phyloP scores from a whole-genome alignment of 2,797 vertebrate genomes.

The Sebastes jordani region DNA sequence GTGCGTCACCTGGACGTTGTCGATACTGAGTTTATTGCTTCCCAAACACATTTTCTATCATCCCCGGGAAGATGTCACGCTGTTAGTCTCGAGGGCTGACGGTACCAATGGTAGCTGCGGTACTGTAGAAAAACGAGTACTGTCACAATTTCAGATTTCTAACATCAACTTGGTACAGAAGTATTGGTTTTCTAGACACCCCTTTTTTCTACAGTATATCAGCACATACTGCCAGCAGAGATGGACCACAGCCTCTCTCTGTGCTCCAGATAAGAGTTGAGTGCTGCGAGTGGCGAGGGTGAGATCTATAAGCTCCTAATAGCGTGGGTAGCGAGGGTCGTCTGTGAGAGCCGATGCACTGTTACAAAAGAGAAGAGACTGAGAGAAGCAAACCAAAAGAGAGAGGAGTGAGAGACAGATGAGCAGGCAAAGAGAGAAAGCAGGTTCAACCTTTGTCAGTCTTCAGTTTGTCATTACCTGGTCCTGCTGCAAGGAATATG shows the following conservation, averaged over 20 bases:
- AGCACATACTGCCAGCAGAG: background rate
- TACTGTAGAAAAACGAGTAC: too few relatives aligned
- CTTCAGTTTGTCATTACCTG: constrained; percentile 30
- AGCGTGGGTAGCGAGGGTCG: constrained; percentile 5
- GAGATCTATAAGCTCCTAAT: constrained; percentile 14
- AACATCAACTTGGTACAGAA: too few relatives aligned
- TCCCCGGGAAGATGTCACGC: too few relatives aligned
- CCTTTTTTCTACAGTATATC: background rate
- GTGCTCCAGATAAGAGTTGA: background rate
- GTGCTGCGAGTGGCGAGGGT: background rate
- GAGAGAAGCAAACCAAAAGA: background rate
- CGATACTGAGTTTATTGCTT: too few relatives aligned
- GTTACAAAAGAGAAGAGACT: background rate
- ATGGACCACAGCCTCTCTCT: background rate
- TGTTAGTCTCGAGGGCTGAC: too few relatives aligned
- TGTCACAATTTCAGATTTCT: too few relatives aligned
- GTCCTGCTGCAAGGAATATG: background rate
- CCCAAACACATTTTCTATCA: too few relatives aligned
- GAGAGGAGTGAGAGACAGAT: background rate
- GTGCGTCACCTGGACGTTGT: too few relatives aligned
- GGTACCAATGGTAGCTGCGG: too few relatives aligned
- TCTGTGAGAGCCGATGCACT: background rate
- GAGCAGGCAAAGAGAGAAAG: background rate
- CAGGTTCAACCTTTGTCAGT: constrained; percentile 10
- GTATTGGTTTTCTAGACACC: too few relatives aligned